Evolutionary conservation across 2,113 vertebrate genomes (phyloP), one percentile per base, ranked within the genome.

Genomic region (Pampusana beccarii): DNA sequence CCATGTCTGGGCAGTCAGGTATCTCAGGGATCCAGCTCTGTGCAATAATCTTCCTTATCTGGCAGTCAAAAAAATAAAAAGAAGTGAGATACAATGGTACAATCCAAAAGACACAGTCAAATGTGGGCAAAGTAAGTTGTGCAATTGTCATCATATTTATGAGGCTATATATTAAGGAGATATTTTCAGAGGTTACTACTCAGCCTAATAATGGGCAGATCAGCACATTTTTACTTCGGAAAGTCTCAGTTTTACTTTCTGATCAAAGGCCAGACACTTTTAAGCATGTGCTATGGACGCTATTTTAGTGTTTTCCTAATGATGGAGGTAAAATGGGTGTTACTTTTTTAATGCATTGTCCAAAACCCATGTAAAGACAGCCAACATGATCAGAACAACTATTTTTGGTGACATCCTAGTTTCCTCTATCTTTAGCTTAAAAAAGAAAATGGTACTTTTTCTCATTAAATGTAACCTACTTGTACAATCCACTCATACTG

Each of bases 381-480:
- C 23, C 33, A 95, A 60, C 3, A 3, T 83, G 85, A 93, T 96
- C 90, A 96, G 82, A 96, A 88, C 44, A 51, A 60, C 67, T 93
- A 94, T 96, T 96, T 96, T 93, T 88, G 75, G 75, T 61, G 86
- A 84, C 72, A 94, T 74, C 29, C 86, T 74, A 78, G 74, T 80
- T 92, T 88, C 72, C 95, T 42, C 66, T 96, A 92, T 83, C 92
- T 96, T 92, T 93, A 86, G 82, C 90, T 91, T 75, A 25, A 71
- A 38, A n/a, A 79, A 81, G 40, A 71, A 82, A 42, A 38, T 4
- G 4, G 34, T 34, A 69, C 74, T 44, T 83, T 91, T 88, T 78
- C 93, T 96, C 93, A 88, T 95, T 96, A 96, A 95, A 93, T 71
- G 79, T 96, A 95, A 95, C 92, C 94, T 92, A 92, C 85, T 94